Conservation (phyloP, 2,113 vertebrate genomes). For the Calonectris borealis region DNA sequence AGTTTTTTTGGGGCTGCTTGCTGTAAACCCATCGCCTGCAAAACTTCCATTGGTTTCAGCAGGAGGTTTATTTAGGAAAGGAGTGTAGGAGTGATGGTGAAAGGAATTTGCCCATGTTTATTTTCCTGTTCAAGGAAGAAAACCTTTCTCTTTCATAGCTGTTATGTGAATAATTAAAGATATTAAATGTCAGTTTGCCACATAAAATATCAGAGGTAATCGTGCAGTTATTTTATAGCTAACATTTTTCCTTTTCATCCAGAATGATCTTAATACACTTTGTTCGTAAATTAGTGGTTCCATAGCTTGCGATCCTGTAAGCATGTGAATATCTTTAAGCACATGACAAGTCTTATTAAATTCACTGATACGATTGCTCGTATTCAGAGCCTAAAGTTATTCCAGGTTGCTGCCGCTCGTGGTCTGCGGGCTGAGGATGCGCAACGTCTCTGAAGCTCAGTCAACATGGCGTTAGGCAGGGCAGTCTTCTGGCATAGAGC, state of each 20-base stretch:
- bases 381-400: not conserved
- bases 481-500: not conserved
- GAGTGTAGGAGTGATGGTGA: not conserved
- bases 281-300: not conserved
- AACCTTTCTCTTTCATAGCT: not conserved
- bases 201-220: slow-evolving; percentile 18
- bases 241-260: not conserved
- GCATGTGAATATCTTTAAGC: not conserved
- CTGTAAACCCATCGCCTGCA: not conserved
- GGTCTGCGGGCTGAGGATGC: not conserved
- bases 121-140: not conserved
- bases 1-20: not conserved
- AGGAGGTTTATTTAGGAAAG: not conserved
- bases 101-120: slow-evolving; percentile 1
- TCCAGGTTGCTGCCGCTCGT: not conserved
- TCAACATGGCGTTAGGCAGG: not conserved
- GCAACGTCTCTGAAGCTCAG: not conserved
- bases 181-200: slow-evolving; percentile 47
- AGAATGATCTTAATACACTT: not conserved
- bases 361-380: not conserved
- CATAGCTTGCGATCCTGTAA: not conserved
- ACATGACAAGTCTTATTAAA: not conserved
- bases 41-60: not conserved
- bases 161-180: slow-evolving; percentile 47
- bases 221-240: not conserved